Evolutionary conservation across 2,797 vertebrate genomes (phyloP), one percentile per base, ranked within the genome.

Genomic region (Falco naumanni): DNA sequence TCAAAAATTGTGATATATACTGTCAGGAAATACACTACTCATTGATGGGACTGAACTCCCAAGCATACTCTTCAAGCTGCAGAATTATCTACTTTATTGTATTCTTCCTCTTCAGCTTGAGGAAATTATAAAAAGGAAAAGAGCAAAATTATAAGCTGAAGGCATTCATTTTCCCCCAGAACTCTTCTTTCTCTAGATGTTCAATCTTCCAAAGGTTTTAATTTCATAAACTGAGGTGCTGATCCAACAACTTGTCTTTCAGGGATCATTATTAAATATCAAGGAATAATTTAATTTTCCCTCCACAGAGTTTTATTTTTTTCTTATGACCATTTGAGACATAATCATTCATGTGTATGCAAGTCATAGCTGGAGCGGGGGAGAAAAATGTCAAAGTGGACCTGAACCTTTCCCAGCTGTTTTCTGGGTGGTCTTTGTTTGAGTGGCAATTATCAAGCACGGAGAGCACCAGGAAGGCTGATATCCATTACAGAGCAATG

Each of bases 161-260:
- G 69, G 65, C 33, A 7, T 51, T 33, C 59, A 13, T 84, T 80
- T 65, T 9, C 8, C 29, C 28, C 13, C 0, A 3, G 75, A 61
- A 1, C 14, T 91, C 64, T 88, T 76, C 24, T 29, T 88, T 76
- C 24, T 29, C 86, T 81, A 61, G 64, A 90, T 84, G 59, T 87
- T 91, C 84, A 87, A 74, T 77, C 53, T 87, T 76, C 47, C 48
- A n/a, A 84, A 87, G 39, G 48, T 89, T 89, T 88, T 84, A 61
- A 92, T 89, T 88, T 81, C 43, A 76, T 86, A 56, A 92, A 65
- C 31, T 60, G 64, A 57, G 33, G 20, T 26, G 43, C 26, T 63
- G 34, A 90, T 88, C 29, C 64, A 76, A 20, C 88, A 88, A 80
- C 20, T 24, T 68, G 37, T 72, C 64, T 80, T 89, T 71, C 54